Conservation (phyloP, 2,797 vertebrate genomes). For the Sylvilagus floridanus region DNA sequence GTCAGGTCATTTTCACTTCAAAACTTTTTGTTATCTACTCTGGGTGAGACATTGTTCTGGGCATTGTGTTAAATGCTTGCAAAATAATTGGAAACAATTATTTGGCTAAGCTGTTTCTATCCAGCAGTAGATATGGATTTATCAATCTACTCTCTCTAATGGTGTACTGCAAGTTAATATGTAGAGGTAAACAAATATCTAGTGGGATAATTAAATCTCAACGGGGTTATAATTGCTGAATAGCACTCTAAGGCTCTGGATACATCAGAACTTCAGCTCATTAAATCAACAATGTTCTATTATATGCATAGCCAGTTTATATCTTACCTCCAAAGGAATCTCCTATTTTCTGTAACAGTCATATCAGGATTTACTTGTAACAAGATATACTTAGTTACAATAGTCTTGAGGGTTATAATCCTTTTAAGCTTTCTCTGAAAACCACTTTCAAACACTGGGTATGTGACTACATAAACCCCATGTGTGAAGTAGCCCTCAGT, state of each 20-base stretch:
- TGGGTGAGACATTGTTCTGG: neutral
- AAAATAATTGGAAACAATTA: conserved; percentile 57
- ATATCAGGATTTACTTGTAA: conserved; percentile 69
- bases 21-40: neutral
- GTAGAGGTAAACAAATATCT: conserved; percentile 72
- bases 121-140: conserved; percentile 32
- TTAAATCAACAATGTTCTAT: conserved; percentile 67
- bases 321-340: conserved; percentile 20
- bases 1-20: neutral
- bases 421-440: conserved; percentile 68
- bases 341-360: conserved; percentile 58
- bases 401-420: conserved; percentile 77
- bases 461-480: neutral
- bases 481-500: conserved; percentile 65
- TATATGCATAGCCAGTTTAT: conserved; percentile 27
- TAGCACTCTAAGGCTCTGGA: conserved; percentile 64
- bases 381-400: conserved; percentile 61
- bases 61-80: neutral
- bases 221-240: conserved; percentile 65
- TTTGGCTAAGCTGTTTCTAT: conserved; percentile 53
- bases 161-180: conserved; percentile 58
- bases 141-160: conserved; percentile 15
- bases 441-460: conserved; percentile 67
- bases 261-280: conserved; percentile 16
- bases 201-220: conserved; percentile 77